A percentile compares a stretch with the other conserved stretches of the same genome.
These are phyloP conservation scores for Podilymbus podiceps DNA, from an alignment of 2,113 vertebrate genomes.

Conservation along the genomic window DNA sequence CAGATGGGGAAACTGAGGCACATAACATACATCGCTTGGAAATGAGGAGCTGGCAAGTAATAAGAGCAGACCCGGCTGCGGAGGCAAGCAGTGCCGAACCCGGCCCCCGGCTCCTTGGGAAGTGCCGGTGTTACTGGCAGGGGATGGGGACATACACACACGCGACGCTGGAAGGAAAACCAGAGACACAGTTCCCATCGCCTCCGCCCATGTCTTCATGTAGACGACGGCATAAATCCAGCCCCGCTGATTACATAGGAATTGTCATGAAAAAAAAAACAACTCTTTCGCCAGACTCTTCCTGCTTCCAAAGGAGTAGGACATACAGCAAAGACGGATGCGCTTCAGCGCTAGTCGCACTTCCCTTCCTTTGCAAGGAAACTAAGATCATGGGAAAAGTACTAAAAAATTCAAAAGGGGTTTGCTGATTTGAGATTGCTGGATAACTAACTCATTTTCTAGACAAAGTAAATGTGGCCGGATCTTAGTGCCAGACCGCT, in stretches of 20 bases:
- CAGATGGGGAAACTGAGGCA: not conserved
- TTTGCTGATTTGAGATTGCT: not conserved
- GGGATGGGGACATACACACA: not conserved
- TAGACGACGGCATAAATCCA: not conserved
- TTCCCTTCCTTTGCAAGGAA: not conserved
- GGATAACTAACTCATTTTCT: not conserved
- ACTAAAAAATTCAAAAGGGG: not conserved
- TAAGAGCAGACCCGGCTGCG: not conserved
- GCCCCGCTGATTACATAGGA: not conserved
- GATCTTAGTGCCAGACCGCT: not conserved
- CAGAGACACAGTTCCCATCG: not conserved
- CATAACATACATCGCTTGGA: fast-evolving
- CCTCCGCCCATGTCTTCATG: not conserved
- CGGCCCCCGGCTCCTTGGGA: not conserved
- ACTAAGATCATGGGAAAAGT: not conserved
- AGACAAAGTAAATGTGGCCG: not conserved
- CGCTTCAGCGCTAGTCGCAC: not conserved
- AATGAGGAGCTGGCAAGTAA: not conserved
- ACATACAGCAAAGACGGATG: fast-evolving
- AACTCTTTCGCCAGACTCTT: conserved; percentile 6
- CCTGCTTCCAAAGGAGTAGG: conserved; percentile 16
- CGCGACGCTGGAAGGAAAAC: not conserved
- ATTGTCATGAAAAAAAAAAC: not conserved
- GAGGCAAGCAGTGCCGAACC: not conserved
- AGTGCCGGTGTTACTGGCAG: not conserved